Percentiles rank a stretch among this genome's conserved stretches.
phyloP scores from a whole-genome alignment of 2,113 vertebrate genomes.

The Calidris pugnax region DNA sequence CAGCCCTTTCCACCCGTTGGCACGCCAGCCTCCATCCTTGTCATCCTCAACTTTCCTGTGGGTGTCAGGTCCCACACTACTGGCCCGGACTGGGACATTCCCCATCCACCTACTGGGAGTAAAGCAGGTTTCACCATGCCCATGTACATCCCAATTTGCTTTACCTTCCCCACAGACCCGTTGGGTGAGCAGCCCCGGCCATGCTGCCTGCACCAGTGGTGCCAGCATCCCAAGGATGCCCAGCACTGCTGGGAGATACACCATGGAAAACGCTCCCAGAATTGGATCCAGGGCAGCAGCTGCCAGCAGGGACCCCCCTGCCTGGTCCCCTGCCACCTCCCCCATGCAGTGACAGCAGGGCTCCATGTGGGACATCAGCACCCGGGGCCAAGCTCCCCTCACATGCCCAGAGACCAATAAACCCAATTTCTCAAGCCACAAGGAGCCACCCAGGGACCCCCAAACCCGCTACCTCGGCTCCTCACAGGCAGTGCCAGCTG shows the following conservation, averaged over 20 bases:
- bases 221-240: accelerated
- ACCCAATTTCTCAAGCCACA: not conserved
- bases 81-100: accelerated
- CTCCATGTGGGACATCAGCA: accelerated
- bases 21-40: not conserved
- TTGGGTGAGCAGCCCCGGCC: accelerated
- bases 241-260: accelerated
- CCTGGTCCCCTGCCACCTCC: not conserved
- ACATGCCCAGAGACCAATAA: not conserved
- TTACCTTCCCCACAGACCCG: not conserved
- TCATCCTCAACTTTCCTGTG: accelerated
- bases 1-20: not conserved
- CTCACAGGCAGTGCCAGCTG: not conserved
- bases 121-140: accelerated
- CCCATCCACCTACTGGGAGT: accelerated
- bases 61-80: not conserved
- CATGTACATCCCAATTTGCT: accelerated
- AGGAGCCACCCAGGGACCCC: not conserved
- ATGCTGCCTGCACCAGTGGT: accelerated
- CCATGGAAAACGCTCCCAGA: accelerated
- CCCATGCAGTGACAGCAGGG: not conserved
- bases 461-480: not conserved
- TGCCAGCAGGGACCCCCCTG: accelerated
- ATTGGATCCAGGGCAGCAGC: not conserved
- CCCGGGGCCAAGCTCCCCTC: not conserved